These are phyloP conservation scores for Seriola rivoliana DNA, from an alignment of 2,113 vertebrate genomes.

Conservation along the genomic window DNA sequence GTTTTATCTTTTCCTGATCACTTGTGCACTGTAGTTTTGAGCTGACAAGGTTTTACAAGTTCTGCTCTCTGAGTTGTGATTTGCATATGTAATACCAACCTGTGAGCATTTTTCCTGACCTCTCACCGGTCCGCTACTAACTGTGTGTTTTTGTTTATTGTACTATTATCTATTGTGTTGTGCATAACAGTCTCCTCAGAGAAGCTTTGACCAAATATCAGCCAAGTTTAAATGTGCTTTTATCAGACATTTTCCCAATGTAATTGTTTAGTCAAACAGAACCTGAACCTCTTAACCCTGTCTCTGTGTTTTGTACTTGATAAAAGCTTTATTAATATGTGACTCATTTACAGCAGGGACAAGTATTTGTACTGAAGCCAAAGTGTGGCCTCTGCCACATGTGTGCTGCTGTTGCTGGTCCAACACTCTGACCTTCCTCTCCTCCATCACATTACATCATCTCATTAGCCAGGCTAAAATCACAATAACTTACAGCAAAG, in stretches of 20 bases:
- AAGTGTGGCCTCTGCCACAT: neutral
- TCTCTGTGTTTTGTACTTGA: neutral
- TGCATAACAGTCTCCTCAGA: neutral
- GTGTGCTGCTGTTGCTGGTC: neutral
- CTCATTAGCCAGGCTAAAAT: neutral
- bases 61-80: constrained; percentile 13
- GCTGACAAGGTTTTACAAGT: constrained; percentile 10
- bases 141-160: no score
- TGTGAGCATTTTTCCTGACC: constrained; percentile 16
- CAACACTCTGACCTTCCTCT: neutral
- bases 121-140: neutral
- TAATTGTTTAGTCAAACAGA: neutral
- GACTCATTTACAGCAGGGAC: neutral
- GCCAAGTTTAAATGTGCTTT: neutral
- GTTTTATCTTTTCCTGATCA: no score
- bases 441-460: neutral
- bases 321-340: constrained; percentile 5
- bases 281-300: neutral
- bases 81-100: constrained; percentile 23
- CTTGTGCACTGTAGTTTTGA: no score
- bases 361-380: neutral
- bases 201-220: neutral
- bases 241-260: neutral
- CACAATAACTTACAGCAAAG: neutral
- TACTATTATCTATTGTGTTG: constrained; percentile 7